Evolutionary conservation across 2,797 vertebrate genomes (phyloP), one percentile per base, ranked within the genome.

Genomic region (Sebastes cheni): DNA sequence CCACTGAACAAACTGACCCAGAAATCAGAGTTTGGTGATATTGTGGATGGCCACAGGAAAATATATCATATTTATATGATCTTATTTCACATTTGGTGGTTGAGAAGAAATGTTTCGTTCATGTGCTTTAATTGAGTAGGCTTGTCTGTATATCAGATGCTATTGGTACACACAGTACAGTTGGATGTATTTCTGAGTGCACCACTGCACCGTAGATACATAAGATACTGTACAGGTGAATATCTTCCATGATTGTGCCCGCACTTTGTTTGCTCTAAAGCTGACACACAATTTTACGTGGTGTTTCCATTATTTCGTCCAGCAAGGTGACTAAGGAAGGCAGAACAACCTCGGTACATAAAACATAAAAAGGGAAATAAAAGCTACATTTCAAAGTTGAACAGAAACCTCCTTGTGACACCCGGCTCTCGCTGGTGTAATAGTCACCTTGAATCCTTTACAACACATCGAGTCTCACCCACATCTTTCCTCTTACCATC

Each of bases 401-500:
- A 61, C 32, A 39, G 68, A 83, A 67, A 64, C 12, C 29, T 62
- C 23, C n/a, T 56, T 22, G 29, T 78, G 77, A 74, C 69, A 52
- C 55, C 2, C 2, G n/a, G 60, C 61, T 77, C 55, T 67, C 62
- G 46, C 67, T 76, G 65, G 23, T 79, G 34, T 58, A 75, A 81
- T 12, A 74, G 50, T 56, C 75, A 65, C 74, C 65, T 74, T 36
- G n/a, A 30, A 72, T 27, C 60, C 69, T 42, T 18, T 12, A 42
- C 72, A 72, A 65, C 66, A 59, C 61, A 50, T 42, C 12, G 22
- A 72, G 74, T 65, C 75, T 75, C 77, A 60, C 85, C 87, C 82
- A 80, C 76, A 62, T 69, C 82, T 62, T 79, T 80, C 67, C 50
- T 76, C 72, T 54, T 54, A 72, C 30, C 59, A 78, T 83, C 81